Conservation (phyloP, 2,888 invertebrate species). For the Teleogryllus oceanicus region DNA sequence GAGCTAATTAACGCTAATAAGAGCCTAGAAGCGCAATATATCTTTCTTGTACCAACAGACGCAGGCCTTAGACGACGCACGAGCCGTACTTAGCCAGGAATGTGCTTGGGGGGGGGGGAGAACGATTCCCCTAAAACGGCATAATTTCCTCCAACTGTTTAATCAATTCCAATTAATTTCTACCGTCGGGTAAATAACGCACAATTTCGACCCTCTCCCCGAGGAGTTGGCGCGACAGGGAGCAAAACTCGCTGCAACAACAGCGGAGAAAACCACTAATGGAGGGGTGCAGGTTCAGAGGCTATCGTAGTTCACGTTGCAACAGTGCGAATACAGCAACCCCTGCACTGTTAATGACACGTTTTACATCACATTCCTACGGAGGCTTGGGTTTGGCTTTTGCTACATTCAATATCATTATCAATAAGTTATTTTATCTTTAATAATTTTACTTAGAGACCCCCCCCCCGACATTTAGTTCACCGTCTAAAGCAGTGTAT, state of each 20-base stretch:
- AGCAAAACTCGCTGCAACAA: background rate
- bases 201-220: background rate
- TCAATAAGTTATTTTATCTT: too few relatives aligned
- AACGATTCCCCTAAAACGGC: background rate
- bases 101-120: background rate
- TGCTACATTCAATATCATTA: too few relatives aligned
- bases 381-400: too few relatives aligned
- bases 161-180: conserved; percentile 18
- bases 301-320: too few relatives aligned
- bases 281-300: too few relatives aligned
- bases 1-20: background rate
- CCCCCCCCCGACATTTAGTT: too few relatives aligned
- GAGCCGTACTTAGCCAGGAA: background rate
- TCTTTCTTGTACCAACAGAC: background rate
- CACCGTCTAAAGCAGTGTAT: too few relatives aligned
- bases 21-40: background rate
- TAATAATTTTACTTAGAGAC: too few relatives aligned
- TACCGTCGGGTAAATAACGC: background rate
- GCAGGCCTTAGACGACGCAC: background rate
- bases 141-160: background rate
- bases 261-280: background rate
- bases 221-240: background rate
- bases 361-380: too few relatives aligned
- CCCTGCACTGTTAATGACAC: too few relatives aligned
- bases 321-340: too few relatives aligned